Conservation (phyloP, 2,888 invertebrate species). For the Hanleya hanleyi region DNA sequence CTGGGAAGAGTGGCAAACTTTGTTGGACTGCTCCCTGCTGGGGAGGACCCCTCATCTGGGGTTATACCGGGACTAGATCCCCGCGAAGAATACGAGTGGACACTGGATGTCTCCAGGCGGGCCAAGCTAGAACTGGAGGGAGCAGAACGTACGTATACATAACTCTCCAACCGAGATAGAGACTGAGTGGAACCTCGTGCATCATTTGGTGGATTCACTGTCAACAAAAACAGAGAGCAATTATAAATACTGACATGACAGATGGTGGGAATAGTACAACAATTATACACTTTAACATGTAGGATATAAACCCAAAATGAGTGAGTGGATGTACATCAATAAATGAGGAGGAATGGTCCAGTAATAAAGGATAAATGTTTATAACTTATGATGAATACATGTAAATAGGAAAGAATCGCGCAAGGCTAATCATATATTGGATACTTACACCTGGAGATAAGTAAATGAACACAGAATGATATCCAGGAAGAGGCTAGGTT, state of each 20-base stretch:
- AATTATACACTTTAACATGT: too few relatives aligned
- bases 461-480: too few relatives aligned
- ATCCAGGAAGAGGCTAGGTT: too few relatives aligned
- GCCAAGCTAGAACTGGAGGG: slow-evolving; percentile 56
- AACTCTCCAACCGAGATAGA: slow-evolving; percentile 63
- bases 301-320: too few relatives aligned
- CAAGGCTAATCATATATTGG: too few relatives aligned
- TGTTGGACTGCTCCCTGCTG: slow-evolving; percentile 43
- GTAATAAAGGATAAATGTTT: too few relatives aligned
- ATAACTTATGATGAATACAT: too few relatives aligned
- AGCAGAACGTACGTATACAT: slow-evolving; percentile 47
- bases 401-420: too few relatives aligned
- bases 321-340: too few relatives aligned
- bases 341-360: too few relatives aligned
- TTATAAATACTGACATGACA: background rate
- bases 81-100: slow-evolving; percentile 34
- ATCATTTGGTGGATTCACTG: slow-evolving; percentile 47
- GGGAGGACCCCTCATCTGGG: slow-evolving; percentile 41
- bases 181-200: slow-evolving; percentile 69
- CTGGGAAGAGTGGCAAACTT: slow-evolving; percentile 50
- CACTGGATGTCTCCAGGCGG: slow-evolving; percentile 45
- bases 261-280: background rate
- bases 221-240: background rate
- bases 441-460: too few relatives aligned
- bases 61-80: slow-evolving; percentile 55